Conservation (phyloP, 2,113 vertebrate species). For the Xiphophorus hellerii region DNA sequence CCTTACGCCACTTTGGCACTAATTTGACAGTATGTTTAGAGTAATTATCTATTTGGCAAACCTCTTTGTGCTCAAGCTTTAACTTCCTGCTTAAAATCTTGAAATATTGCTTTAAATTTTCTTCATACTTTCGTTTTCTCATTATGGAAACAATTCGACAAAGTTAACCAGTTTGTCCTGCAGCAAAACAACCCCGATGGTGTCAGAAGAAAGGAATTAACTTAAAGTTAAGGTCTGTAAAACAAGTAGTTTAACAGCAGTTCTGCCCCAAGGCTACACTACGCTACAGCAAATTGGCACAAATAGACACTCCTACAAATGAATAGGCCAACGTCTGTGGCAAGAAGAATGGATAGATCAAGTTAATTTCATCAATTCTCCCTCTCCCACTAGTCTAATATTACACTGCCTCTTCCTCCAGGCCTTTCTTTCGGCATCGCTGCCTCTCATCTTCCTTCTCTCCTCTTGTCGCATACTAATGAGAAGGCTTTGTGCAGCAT, state of each 20-base stretch:
- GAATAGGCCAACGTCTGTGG: constrained; percentile 51
- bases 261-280: constrained; percentile 32
- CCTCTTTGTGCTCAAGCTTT: neutral
- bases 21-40: neutral
- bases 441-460: constrained; percentile 64
- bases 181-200: neutral
- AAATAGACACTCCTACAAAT: constrained; percentile 53
- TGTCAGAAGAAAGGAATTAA: constrained; percentile 62
- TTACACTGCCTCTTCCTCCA: constrained; percentile 57
- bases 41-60: neutral
- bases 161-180: no score
- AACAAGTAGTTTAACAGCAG: constrained; percentile 50
- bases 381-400: constrained; percentile 59
- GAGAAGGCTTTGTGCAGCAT: constrained; percentile 64
- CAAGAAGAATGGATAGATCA: constrained; percentile 61
- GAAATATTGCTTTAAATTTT: no score
- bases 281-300: constrained; percentile 18
- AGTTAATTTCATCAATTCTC: constrained; percentile 67
- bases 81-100: no score
- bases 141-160: no score
- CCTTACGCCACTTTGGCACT: neutral
- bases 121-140: no score
- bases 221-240: constrained; percentile 59
- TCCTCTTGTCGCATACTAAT: constrained; percentile 73
- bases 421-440: constrained; percentile 66